A percentile compares a stretch with the other conserved stretches of the same genome.
phyloP scores from a whole-genome alignment of 2,888 invertebrate species.

The Ypsolopha sequella region DNA sequence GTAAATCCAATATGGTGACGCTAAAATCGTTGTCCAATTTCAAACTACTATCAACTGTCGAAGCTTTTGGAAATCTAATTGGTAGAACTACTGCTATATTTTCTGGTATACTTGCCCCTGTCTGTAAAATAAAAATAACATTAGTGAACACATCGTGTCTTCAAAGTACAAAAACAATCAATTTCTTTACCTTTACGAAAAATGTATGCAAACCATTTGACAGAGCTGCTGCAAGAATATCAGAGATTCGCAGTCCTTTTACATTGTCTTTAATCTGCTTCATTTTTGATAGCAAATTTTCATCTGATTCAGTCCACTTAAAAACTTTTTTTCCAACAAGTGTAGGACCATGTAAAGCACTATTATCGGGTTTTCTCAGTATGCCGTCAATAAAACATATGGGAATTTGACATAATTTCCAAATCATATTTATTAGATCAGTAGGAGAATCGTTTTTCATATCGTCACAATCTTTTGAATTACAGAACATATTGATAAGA shows the following conservation, averaged over 20 bases:
- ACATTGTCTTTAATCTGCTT: slow-evolving; percentile 36
- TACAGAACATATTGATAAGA: slow-evolving; percentile 18
- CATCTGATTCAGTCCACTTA: slow-evolving; percentile 41
- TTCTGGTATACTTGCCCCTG: slow-evolving; percentile 27
- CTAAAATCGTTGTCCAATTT: slow-evolving; percentile 57
- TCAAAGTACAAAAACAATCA: neutral
- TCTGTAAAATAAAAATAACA: slow-evolving; percentile 20
- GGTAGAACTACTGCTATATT: slow-evolving; percentile 38
- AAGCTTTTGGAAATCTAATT: slow-evolving; percentile 25
- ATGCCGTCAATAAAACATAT: slow-evolving; percentile 29
- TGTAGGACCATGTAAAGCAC: slow-evolving; percentile 48
- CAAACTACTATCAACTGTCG: slow-evolving; percentile 14
- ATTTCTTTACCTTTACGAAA: slow-evolving; percentile 34
- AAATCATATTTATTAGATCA: slow-evolving; percentile 23
- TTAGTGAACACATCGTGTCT: neutral
- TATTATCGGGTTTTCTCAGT: slow-evolving; percentile 37
- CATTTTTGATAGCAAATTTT: slow-evolving; percentile 36
- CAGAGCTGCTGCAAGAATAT: slow-evolving; percentile 56
- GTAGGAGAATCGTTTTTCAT: slow-evolving; percentile 13
- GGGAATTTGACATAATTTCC: slow-evolving; percentile 25
- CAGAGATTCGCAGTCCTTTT: slow-evolving; percentile 44
- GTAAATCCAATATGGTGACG: slow-evolving; percentile 55
- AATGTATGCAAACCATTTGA: slow-evolving; percentile 53
- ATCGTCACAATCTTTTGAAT: slow-evolving; percentile 15
- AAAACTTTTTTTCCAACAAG: slow-evolving; percentile 51